Evolutionary conservation across 2,888 invertebrate genomes (phyloP).

Genomic region (Lithophane socia): DNA sequence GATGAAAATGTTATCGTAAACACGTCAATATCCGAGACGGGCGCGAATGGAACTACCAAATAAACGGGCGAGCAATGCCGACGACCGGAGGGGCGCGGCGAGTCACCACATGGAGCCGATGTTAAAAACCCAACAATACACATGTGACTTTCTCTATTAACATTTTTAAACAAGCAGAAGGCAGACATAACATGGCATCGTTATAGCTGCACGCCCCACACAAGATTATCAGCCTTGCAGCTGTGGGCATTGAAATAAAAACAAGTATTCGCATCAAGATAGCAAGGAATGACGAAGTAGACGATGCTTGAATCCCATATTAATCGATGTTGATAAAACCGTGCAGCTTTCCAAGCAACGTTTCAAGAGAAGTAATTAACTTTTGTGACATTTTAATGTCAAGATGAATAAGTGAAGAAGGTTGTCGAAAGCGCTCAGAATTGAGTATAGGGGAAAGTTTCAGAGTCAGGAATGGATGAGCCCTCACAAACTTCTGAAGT

Average conservation of each 20-base stretch:
- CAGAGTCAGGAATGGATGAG: background rate
- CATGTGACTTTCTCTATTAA: slow-evolving; percentile 77
- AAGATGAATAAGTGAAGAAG: slow-evolving; percentile 30
- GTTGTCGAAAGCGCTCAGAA: slow-evolving; percentile 8
- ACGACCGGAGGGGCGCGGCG: slow-evolving; percentile 79
- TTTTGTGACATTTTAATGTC: slow-evolving; percentile 40
- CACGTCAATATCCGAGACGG: slow-evolving; percentile 80
- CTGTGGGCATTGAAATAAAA: slow-evolving; percentile 76
- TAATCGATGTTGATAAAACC: slow-evolving; percentile 53
- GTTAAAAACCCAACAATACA: slow-evolving; percentile 76
- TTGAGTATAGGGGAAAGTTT: slow-evolving; percentile 6
- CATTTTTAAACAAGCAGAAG: slow-evolving; percentile 65
- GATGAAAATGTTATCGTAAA: slow-evolving; percentile 63
- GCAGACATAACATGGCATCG: slow-evolving; percentile 75
- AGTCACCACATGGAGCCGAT: slow-evolving; percentile 78
- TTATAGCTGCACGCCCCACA: slow-evolving; percentile 76
- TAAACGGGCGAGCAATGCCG: slow-evolving; percentile 75
- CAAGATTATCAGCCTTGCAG: slow-evolving; percentile 79
- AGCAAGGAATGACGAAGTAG: slow-evolving; percentile 51
- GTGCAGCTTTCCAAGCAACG: slow-evolving; percentile 43
- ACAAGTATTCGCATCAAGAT: slow-evolving; percentile 72
- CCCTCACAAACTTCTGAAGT: background rate
- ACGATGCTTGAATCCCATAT: slow-evolving; percentile 47
- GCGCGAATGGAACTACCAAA: slow-evolving; percentile 83
- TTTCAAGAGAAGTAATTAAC: slow-evolving; percentile 29